Conservation (phyloP, 1,140 invertebrate species). For the Doryteuthis pealeii region DNA sequence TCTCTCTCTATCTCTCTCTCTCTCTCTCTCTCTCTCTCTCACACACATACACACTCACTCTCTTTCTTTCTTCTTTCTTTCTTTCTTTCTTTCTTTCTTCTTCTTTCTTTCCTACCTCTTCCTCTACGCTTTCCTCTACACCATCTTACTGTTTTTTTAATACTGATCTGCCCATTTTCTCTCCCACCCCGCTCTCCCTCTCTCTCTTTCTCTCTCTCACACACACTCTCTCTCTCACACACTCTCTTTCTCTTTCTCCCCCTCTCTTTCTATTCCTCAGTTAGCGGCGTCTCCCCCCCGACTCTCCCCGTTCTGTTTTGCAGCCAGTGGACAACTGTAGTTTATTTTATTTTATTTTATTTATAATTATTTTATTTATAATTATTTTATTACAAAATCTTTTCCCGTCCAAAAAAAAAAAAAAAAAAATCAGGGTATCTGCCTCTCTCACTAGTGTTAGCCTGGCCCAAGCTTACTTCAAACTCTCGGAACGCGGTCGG, state of each 20-base stretch:
- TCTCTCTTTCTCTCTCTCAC: constrained; percentile 6
- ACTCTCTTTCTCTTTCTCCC: background rate
- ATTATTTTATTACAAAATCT: too few species aligned
- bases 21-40: constrained; percentile 11
- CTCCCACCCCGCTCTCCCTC: background rate
- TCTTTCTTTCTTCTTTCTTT: background rate
- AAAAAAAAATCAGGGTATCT: too few species aligned
- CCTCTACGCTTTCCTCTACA: background rate
- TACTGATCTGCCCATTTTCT: background rate
- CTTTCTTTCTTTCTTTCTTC: background rate
- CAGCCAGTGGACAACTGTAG: too few species aligned
- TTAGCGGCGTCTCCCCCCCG: background rate
- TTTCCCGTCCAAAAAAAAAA: too few species aligned
- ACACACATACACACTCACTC: background rate
- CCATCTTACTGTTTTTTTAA: too few species aligned
- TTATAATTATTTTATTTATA: too few species aligned
- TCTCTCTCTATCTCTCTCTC: constrained; percentile 8
- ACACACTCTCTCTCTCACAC: background rate
- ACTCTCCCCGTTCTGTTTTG: background rate
- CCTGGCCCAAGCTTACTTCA: background rate
- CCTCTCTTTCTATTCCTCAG: background rate
- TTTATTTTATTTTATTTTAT: too few species aligned
- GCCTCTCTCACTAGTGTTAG: background rate
- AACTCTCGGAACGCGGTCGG: background rate
- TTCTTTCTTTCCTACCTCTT: background rate